Evolutionary conservation across 2,888 invertebrate species (phyloP).

Genomic region (Lepas anatifera): DNA sequence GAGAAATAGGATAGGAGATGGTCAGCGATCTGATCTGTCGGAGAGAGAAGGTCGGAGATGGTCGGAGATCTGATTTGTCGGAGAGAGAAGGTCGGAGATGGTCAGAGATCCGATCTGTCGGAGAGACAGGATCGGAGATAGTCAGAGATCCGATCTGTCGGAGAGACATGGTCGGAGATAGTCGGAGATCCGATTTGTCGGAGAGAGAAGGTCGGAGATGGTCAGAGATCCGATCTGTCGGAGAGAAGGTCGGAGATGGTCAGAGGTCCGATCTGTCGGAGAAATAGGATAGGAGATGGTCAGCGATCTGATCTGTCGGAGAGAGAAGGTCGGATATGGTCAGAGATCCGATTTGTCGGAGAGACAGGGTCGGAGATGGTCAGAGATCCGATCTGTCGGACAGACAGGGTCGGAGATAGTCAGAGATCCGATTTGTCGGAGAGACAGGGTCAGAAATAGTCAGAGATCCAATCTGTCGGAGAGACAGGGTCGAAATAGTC

Average conservation of each 20-base stretch:
- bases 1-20: background rate
- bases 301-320: background rate
- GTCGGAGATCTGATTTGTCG: too few relatives aligned
- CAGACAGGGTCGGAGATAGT: too few relatives aligned
- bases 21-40: background rate
- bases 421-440: too few relatives aligned
- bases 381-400: too few relatives aligned
- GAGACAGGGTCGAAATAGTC: background rate
- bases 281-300: background rate
- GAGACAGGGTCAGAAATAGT: slow-evolving; percentile 50
- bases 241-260: background rate
- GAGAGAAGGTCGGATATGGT: background rate
- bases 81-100: too few relatives aligned
- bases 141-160: too few relatives aligned
- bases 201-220: background rate
- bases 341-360: too few relatives aligned
- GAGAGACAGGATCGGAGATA: too few relatives aligned
- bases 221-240: background rate
- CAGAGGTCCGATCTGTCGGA: background rate
- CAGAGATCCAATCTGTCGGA: slow-evolving; percentile 40
- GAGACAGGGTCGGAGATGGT: too few relatives aligned
- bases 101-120: too few relatives aligned
- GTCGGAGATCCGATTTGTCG: slow-evolving; percentile 43
- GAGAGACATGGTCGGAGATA: slow-evolving; percentile 49
- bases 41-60: background rate